Evolutionary conservation across 2,113 vertebrate genomes (phyloP).

Genomic region (Grammomys dolichurus): DNA sequence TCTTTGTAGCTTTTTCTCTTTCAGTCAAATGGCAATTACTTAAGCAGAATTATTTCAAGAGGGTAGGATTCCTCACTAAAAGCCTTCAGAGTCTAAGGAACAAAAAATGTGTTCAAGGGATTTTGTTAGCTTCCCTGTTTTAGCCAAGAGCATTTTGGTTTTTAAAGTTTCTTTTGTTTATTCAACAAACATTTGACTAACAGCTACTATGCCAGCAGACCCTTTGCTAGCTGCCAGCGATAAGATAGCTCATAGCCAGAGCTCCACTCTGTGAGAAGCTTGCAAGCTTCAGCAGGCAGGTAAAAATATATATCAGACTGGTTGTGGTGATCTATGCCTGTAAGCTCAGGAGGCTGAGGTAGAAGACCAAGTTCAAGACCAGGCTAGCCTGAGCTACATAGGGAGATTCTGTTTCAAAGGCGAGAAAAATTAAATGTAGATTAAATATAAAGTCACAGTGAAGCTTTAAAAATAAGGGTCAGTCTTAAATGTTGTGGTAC

Average conservation of each 20-base stretch:
- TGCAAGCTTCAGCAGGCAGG: background rate
- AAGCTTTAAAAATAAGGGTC: slow-evolving; percentile 71
- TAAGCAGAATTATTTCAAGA: slow-evolving; percentile 83
- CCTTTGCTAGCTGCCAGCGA: background rate
- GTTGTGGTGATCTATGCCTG: background rate
- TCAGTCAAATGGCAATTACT: slow-evolving; percentile 80
- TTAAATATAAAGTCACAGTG: slow-evolving; percentile 76
- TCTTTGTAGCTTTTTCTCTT: slow-evolving; percentile 83
- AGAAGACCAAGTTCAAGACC: background rate
- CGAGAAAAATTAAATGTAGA: background rate
- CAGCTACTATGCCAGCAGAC: background rate
- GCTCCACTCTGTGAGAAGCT: background rate
- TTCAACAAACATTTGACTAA: slow-evolving; percentile 51
- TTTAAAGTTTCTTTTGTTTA: slow-evolving; percentile 40
- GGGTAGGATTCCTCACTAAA: slow-evolving; percentile 75
- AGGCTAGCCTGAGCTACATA: background rate
- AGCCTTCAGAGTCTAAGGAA: slow-evolving; percentile 81
- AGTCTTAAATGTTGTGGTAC: background rate
- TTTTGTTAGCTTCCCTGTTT: slow-evolving; percentile 73
- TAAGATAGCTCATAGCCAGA: background rate
- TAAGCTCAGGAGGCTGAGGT: background rate
- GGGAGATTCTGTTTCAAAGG: background rate
- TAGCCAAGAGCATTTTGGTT: slow-evolving; percentile 41
- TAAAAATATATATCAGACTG: background rate
- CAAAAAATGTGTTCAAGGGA: slow-evolving; percentile 74